Evolutionary conservation across 2,888 invertebrate genomes (phyloP).

Genomic region (Hermaeophaga mercurialis): DNA sequence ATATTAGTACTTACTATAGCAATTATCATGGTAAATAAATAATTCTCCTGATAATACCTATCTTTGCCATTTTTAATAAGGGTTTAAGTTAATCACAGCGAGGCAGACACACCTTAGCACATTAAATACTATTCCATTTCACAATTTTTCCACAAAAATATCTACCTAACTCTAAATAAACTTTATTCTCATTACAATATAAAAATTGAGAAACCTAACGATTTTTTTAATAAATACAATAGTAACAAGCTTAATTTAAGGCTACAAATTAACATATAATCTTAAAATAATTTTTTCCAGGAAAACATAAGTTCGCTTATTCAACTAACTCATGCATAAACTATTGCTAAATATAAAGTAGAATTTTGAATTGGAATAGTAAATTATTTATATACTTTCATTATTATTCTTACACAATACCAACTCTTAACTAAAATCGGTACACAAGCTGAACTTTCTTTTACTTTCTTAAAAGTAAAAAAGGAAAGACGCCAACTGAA

Average conservation of each 20-base stretch:
- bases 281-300: too few species aligned
- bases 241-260: background rate
- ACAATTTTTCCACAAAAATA: too few species aligned
- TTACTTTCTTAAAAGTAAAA: slow-evolving; percentile 12
- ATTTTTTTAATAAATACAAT: background rate
- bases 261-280: background rate
- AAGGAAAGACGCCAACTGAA: slow-evolving; percentile 36
- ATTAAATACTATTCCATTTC: slow-evolving; percentile 23
- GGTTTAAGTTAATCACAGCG: slow-evolving; percentile 44
- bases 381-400: slow-evolving; percentile 31
- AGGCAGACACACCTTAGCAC: slow-evolving; percentile 42
- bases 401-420: slow-evolving; percentile 21
- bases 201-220: background rate
- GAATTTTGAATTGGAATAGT: slow-evolving; percentile 28
- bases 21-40: slow-evolving; percentile 30
- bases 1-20: slow-evolving; percentile 17
- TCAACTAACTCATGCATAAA: too few species aligned
- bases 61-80: slow-evolving; percentile 31
- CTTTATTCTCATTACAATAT: background rate
- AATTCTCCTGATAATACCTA: slow-evolving; percentile 32
- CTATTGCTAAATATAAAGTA: background rate
- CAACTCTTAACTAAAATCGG: slow-evolving; percentile 26
- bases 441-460: slow-evolving; percentile 35
- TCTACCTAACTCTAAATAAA: too few species aligned
- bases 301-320: too few species aligned